Conservation (phyloP, 1,140 invertebrate genomes). For the Lordiphosa clarofinis region DNA sequence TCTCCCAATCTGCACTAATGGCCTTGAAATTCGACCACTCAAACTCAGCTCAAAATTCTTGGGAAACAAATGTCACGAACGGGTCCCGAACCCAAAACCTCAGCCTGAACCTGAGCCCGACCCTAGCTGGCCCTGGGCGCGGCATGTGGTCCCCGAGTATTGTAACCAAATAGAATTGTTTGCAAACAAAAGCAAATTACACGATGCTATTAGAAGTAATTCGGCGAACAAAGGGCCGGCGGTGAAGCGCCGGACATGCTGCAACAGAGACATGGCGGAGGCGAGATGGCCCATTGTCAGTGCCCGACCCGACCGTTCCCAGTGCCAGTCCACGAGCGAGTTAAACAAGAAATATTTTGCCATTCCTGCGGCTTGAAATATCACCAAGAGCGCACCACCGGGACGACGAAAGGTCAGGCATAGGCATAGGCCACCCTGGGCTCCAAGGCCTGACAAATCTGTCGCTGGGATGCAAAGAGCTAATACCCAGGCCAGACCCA, state of each 20-base stretch:
- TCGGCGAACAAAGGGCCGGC: conserved; percentile 61
- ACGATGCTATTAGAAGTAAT: conserved; percentile 72
- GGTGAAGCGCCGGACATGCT: conserved; percentile 62
- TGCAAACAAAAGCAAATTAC: conserved; percentile 74
- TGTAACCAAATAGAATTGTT: conserved; percentile 76
- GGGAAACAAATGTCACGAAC: conserved; percentile 3
- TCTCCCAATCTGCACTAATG: background rate
- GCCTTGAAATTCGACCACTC: conserved; percentile 3
- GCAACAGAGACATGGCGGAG: conserved; percentile 15
- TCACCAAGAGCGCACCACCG: conserved; percentile 24
- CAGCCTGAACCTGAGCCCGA: conserved; percentile 9
- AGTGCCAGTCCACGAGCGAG: conserved; percentile 17
- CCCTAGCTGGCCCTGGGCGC: conserved; percentile 29
- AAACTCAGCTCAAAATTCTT: background rate
- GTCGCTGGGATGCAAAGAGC: conserved; percentile 34
- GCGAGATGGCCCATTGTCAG: conserved; percentile 33
- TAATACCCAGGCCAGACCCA: conserved; percentile 12
- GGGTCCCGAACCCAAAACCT: conserved; percentile 3
- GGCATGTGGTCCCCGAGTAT: conserved; percentile 58
- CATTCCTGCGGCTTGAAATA: conserved; percentile 55
- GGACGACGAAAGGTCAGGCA: conserved; percentile 48
- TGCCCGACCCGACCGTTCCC: conserved; percentile 5
- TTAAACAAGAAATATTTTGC: conserved; percentile 35
- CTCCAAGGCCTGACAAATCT: conserved; percentile 64
- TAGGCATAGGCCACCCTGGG: conserved; percentile 35